These are phyloP conservation scores for Solenopsis invicta DNA, from an alignment of 1,140 invertebrate genomes.

Conservation along the genomic window DNA sequence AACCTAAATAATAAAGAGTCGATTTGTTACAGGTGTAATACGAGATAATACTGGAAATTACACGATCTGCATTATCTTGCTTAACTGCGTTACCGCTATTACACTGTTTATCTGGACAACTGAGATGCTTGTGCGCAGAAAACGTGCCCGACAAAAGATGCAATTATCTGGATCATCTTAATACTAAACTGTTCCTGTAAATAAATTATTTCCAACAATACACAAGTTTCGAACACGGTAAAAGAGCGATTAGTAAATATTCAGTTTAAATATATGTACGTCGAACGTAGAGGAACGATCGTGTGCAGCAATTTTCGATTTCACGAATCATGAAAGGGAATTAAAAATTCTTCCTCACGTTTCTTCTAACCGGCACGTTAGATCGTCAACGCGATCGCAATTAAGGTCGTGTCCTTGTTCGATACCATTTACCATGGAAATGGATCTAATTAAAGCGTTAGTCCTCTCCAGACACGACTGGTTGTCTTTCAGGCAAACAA, in stretches of 20 bases:
- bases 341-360: slow-evolving; percentile 36
- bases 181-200: not conserved
- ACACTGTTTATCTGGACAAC: slow-evolving; percentile 84
- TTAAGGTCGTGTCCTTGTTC: slow-evolving; percentile 86
- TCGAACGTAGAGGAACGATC: not conserved
- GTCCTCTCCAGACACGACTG: slow-evolving; percentile 32
- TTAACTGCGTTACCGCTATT: slow-evolving; percentile 83
- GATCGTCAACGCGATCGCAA: slow-evolving; percentile 66
- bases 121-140: slow-evolving; percentile 75
- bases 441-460: slow-evolving; percentile 81
- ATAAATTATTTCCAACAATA: slow-evolving; percentile 18
- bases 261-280: slow-evolving; percentile 36
- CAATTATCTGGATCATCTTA: not conserved
- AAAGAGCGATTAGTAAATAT: slow-evolving; percentile 31
- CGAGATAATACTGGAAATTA: slow-evolving; percentile 84
- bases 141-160: not conserved
- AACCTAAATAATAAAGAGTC: slow-evolving; percentile 27
- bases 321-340: slow-evolving; percentile 25
- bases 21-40: slow-evolving; percentile 81
- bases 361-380: slow-evolving; percentile 4
- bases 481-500: slow-evolving; percentile 47
- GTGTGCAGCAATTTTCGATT: not conserved
- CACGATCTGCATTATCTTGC: slow-evolving; percentile 80
- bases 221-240: not conserved
- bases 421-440: slow-evolving; percentile 77